Base-by-base conservation (phyloP, 2,797 vertebrate species). In the Delichon dasypus region DNA sequence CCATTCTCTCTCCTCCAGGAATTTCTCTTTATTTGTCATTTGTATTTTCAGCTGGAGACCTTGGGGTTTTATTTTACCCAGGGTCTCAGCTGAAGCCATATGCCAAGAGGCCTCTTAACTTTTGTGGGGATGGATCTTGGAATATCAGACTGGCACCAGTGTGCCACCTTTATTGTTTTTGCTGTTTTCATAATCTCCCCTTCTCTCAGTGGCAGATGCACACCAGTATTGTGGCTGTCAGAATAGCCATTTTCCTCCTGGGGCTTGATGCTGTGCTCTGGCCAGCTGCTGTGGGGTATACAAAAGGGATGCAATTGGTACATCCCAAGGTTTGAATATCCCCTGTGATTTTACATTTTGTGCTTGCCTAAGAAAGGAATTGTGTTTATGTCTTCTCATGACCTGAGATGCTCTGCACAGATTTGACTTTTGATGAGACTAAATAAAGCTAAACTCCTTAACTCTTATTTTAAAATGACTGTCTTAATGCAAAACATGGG, bases 121-220 rank as follows among this genome's bases (percentile, higher is more conserved):
- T 97, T 90, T 89, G 80, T 80, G 85, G 90, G 90, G 83, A 95
- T 72, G 76, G 72, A 92, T 92, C 75, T 95, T 93, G 81, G 95
- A 95, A 89, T 94, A 96, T 62, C 90, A 90, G 94, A 60, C 75
- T 65, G 88, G 82, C 3, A 11, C 83, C 78, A 80, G 50, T 74
- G 87, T 94, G 92, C 93, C 73, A 89, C 93, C 76, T 93, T 95
- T 90, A 93, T 96, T 95, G 92, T 94, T 96, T 93, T 88, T 82
- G 58, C 57, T 83, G 58, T 90, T 91, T 94, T 96, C 88, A 92
- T 96, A 93, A 95, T 94, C 84, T 94, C 74, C 79, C 47, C 51
- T 86, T 96, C 73, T 95, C 88, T 61, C 92, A 95, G 93, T 54
- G 88, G 90, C 96, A 97, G 95, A 88, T 96, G 91, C 74, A 85